A percentile compares a stretch with the other conserved stretches of the same genome.
Conservation (phyloP, 2,888 invertebrate species). For the Drosophila neonasuta region DNA sequence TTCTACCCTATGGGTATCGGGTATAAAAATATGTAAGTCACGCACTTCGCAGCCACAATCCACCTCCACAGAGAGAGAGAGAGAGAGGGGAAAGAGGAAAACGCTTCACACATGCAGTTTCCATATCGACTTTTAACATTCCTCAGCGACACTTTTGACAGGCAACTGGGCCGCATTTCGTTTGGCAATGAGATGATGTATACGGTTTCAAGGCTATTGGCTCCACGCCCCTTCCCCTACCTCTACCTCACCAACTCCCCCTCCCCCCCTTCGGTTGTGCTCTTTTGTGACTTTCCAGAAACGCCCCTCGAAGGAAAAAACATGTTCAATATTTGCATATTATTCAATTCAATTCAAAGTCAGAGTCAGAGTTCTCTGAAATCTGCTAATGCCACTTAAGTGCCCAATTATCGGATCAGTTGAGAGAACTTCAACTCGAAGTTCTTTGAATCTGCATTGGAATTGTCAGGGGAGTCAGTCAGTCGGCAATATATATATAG, state of each 20-base stretch:
- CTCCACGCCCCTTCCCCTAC: constrained; percentile 17
- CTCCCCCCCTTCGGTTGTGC: constrained; percentile 18
- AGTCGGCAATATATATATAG: not conserved
- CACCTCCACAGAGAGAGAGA: not conserved
- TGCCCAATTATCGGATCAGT: constrained; percentile 70
- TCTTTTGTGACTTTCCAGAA: constrained; percentile 54
- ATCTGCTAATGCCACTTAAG: constrained; percentile 74
- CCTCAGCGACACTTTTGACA: constrained; percentile 73
- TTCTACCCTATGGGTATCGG: too few relatives aligned
- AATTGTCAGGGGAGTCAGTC: constrained; percentile 18
- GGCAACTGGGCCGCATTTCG: constrained; percentile 61
- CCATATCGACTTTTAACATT: constrained; percentile 55
- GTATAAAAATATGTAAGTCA: constrained; percentile 64
- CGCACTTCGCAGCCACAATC: constrained; percentile 51
- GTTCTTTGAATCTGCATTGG: constrained; percentile 23
- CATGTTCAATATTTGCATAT: constrained; percentile 61
- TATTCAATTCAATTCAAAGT: constrained; percentile 46
- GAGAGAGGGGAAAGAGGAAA: not conserved
- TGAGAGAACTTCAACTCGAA: constrained; percentile 20
- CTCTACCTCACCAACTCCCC: not conserved
- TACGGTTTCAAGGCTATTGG: constrained; percentile 73
- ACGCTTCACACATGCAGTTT: constrained; percentile 51
- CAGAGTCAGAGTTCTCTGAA: constrained; percentile 15
- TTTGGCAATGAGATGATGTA: constrained; percentile 66
- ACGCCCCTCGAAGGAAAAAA: constrained; percentile 38